Evolutionary conservation across 2,888 invertebrate species (phyloP).

Genomic region (Zaprionus obscuricornis): DNA sequence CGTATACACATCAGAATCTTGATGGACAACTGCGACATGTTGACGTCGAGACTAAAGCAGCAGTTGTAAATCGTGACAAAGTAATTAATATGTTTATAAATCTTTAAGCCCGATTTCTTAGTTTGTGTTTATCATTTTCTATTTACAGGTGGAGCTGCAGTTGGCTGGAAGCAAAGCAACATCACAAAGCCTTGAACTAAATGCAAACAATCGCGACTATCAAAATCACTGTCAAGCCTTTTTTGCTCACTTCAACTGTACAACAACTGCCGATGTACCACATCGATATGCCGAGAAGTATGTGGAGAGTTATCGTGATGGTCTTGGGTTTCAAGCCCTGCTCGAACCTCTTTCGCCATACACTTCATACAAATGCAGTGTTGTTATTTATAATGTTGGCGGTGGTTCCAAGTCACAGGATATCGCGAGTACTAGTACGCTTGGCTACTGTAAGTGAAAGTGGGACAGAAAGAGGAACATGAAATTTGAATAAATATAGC

Average conservation of each 20-base stretch:
- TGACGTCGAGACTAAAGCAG: conserved; percentile 64
- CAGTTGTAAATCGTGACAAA: conserved; percentile 60
- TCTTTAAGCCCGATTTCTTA: conserved; percentile 22
- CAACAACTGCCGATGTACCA: conserved; percentile 39
- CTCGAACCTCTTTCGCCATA: conserved; percentile 77
- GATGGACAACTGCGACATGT: conserved; percentile 71
- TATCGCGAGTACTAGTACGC: conserved; percentile 37
- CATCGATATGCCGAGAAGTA: conserved; percentile 62
- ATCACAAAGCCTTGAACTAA: conserved; percentile 73
- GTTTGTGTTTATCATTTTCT: no score
- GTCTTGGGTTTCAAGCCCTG: conserved; percentile 71
- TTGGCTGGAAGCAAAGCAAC: conserved; percentile 18
- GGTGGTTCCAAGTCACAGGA: conserved; percentile 67
- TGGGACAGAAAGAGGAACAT: background rate
- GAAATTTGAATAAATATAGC: no score
- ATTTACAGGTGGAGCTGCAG: conserved; percentile 37
- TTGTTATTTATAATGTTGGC: conserved; percentile 76
- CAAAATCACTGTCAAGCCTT: conserved; percentile 79
- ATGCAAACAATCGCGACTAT: conserved; percentile 68
- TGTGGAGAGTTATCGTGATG: conserved; percentile 71
- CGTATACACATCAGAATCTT: conserved; percentile 62
- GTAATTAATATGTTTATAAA: no score
- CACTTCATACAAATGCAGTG: conserved; percentile 73
- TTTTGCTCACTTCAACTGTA: conserved; percentile 77
- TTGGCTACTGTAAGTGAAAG: conserved; percentile 71